Conservation (phyloP, 1,140 invertebrate genomes). For the Lasioglossum baleicum region DNA sequence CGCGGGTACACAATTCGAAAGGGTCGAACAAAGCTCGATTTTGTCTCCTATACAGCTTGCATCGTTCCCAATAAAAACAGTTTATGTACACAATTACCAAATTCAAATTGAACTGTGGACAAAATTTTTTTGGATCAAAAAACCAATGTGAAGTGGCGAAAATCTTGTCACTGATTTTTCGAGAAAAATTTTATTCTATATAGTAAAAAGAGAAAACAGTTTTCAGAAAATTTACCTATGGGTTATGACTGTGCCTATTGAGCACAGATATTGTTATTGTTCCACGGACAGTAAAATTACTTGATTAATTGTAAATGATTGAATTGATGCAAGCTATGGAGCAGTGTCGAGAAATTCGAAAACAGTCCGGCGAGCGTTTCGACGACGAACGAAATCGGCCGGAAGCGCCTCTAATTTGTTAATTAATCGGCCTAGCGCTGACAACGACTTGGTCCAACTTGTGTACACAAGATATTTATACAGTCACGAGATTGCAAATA, state of each 20-base stretch:
- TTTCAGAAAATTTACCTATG: too few relatives aligned
- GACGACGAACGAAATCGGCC: conserved; percentile 3
- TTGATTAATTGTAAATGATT: not conserved
- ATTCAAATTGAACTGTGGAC: too few relatives aligned
- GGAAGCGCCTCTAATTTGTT: conserved; percentile 42
- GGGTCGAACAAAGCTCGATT: conserved; percentile 6
- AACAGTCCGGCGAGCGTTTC: not conserved
- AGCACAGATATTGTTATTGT: too few relatives aligned
- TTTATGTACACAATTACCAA: not conserved
- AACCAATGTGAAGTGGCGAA: too few relatives aligned
- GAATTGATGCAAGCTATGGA: conserved; percentile 23
- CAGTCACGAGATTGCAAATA: conserved; percentile 63
- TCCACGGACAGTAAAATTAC: too few relatives aligned
- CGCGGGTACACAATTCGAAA: conserved; percentile 47
- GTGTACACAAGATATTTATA: conserved; percentile 52
- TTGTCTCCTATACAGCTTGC: not conserved
- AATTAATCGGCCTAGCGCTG: conserved; percentile 41
- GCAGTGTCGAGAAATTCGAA: not conserved
- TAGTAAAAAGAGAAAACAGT: too few relatives aligned
- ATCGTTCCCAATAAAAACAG: not conserved
- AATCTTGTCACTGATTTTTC: too few relatives aligned
- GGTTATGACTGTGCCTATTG: too few relatives aligned
- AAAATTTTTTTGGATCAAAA: too few relatives aligned
- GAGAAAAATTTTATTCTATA: too few relatives aligned
- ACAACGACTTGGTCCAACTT: conserved; percentile 67